A percentile compares a stretch with the other conserved stretches of the same genome.
phyloP scores from a whole-genome alignment of 2,113 vertebrate species.

The Stictonetta naevosa region DNA sequence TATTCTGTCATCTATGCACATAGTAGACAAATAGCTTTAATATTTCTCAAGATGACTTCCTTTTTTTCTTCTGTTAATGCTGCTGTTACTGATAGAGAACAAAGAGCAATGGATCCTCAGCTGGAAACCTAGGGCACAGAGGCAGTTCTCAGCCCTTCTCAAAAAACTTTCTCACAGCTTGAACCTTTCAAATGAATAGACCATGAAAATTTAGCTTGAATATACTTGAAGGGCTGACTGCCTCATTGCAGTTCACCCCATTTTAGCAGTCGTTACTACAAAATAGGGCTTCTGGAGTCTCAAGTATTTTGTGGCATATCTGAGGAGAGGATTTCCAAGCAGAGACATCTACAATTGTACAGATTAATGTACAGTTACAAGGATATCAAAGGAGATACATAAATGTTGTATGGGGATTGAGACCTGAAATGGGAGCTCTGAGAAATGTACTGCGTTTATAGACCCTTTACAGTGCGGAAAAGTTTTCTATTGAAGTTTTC shows the following conservation, averaged over 20 bases:
- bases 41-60: neutral
- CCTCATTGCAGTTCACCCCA: neutral
- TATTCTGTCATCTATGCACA: neutral
- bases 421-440: neutral
- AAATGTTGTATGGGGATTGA: neutral
- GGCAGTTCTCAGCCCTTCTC: neutral
- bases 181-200: neutral
- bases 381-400: neutral
- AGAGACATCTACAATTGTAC: neutral
- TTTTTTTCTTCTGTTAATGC: neutral
- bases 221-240: neutral
- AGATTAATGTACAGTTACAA: neutral
- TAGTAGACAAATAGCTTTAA: conserved; percentile 9
- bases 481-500: neutral
- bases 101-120: neutral
- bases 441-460: neutral
- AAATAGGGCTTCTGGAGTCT: neutral
- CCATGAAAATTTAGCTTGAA: neutral
- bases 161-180: neutral
- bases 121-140: neutral
- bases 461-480: neutral
- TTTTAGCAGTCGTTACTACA: neutral
- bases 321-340: neutral
- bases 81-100: neutral
- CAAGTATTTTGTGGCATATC: neutral